Conservation (phyloP, 2,888 invertebrate species). For the Orthonychiurus folsomi region DNA sequence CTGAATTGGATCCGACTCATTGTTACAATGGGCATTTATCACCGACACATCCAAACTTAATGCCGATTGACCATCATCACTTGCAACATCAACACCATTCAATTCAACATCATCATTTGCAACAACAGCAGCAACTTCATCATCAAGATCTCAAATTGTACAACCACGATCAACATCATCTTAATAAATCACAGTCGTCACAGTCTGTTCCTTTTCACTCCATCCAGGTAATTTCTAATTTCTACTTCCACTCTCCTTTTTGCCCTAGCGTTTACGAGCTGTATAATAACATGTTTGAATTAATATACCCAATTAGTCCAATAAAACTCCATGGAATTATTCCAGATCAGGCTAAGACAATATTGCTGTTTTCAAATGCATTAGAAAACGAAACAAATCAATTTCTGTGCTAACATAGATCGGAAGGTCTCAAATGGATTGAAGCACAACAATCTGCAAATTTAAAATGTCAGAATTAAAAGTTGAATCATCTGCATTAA, state of each 20-base stretch:
- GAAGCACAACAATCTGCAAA: no score
- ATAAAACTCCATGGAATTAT: no score
- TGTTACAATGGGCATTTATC: constrained; percentile 37
- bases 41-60: constrained; percentile 12
- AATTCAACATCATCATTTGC: constrained; percentile 17
- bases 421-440: no score
- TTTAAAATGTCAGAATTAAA: no score
- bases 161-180: constrained; percentile 6
- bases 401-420: no score
- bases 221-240: constrained; percentile 36
- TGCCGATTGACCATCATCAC: constrained; percentile 22
- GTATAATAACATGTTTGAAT: no score
- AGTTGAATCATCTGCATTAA: no score
- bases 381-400: no score
- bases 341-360: no score
- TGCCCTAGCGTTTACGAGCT: no score
- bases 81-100: constrained; percentile 28
- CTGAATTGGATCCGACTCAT: constrained; percentile 40
- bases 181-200: constrained; percentile 10
- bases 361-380: no score
- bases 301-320: constrained; percentile 1
- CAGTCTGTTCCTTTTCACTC: constrained; percentile 30
- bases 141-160: constrained; percentile 10
- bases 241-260: no score
- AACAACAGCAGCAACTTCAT: constrained; percentile 18